Evolutionary conservation across 1,140 invertebrate genomes (phyloP), one percentile per base, ranked within the genome.

Genomic region (Mactra quadrangularis): DNA sequence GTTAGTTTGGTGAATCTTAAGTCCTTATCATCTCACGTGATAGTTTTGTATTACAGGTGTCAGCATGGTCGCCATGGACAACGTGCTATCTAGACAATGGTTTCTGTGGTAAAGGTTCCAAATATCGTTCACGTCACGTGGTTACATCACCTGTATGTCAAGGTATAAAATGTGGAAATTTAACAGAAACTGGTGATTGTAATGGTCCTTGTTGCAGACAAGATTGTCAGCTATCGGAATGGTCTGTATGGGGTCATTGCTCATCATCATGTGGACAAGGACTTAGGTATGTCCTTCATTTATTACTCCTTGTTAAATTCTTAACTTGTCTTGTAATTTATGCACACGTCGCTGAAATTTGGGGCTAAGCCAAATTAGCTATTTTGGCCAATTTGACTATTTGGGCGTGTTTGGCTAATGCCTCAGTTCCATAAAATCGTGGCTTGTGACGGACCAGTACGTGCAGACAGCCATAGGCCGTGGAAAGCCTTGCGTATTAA

Each of bases 191-290:
- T 7, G 31, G 47, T 7, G 52, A 60, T 7, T 90, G 89, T 59
- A 74, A 74, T 35, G 89, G 89, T 13, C 71, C 75, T 3, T 90
- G 89, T 47, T 90, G 89, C 83, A 41, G 53, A 53, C 68, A 83
- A n/a, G 87, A 90, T 60, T 90, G 89, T 72, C n/a, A 57, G 15
- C 76, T 90, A 0, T 53, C 84, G 7, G 50, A 74, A 9, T 90
- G 89, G 89, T 75, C 81, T 15, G 60, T 78, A 15, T 90, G 87
- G 85, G 70, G 84, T 17, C 60, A 41, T 15, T 90, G 89, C 60
- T 88, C 86, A 1, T 84, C 87, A 4, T 45, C 55, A 3, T 90
- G 89, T 85, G 89, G 89, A 3, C 66, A 82, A 64, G 89, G 89
- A 53, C 50, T 87, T 22, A 87, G 85, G 89, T 90, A 35, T 35